These are phyloP conservation scores for Formica selysi DNA, from an alignment of 1,140 invertebrate genomes.

Conservation along the genomic window DNA sequence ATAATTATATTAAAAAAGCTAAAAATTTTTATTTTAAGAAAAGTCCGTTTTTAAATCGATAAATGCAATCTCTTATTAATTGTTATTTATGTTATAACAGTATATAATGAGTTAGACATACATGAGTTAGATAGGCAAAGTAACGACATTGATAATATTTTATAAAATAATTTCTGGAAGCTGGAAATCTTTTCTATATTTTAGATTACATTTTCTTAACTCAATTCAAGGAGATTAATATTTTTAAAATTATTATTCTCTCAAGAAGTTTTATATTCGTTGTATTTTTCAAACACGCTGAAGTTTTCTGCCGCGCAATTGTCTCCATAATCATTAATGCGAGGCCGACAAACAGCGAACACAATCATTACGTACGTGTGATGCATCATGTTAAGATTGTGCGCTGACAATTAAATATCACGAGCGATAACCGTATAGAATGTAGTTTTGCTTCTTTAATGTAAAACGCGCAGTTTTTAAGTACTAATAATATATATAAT, in stretches of 20 bases:
- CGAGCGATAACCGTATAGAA: not conserved
- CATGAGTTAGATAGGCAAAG: no score
- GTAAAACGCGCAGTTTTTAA: not conserved
- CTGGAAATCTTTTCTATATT: not conserved
- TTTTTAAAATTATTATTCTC: not conserved
- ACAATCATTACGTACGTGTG: slow-evolving; percentile 12
- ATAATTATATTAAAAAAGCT: not conserved
- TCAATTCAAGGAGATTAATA: not conserved
- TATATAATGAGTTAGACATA: no score
- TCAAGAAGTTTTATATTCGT: not conserved
- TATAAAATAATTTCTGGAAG: no score
- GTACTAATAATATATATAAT: not conserved
- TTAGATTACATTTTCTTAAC: not conserved
- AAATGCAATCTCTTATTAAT: no score
- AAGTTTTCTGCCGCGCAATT: not conserved
- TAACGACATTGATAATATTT: no score
- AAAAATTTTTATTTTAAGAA: not conserved
- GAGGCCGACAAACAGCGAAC: slow-evolving; percentile 20
- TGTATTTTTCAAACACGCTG: not conserved
- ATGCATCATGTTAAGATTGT: slow-evolving; percentile 8
- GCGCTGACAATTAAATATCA: slow-evolving; percentile 56
- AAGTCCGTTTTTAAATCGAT: not conserved
- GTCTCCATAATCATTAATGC: slow-evolving; percentile 1
- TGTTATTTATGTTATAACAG: no score
- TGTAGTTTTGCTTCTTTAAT: slow-evolving; percentile 38